These are phyloP conservation scores for Alcis repandata DNA, from an alignment of 2,888 invertebrate species.

Conservation along the genomic window DNA sequence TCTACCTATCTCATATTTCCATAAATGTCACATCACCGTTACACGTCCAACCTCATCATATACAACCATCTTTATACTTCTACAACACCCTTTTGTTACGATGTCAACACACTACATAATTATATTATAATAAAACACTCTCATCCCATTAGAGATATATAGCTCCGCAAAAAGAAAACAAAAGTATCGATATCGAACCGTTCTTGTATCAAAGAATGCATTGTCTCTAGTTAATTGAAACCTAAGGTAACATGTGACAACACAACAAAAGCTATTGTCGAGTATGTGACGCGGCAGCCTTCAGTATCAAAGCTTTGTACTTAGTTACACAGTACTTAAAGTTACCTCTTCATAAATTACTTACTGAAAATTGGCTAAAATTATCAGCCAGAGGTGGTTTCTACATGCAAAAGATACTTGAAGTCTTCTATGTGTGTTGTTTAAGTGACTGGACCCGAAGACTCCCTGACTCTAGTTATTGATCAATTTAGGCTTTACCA, in stretches of 20 bases:
- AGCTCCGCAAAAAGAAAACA: conserved; percentile 16
- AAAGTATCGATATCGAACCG: conserved; percentile 24
- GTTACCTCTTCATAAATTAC: neutral
- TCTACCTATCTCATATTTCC: no score
- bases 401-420: no score
- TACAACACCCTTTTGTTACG: neutral
- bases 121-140: no score
- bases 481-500: no score
- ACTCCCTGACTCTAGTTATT: no score
- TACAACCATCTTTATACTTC: neutral
- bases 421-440: no score
- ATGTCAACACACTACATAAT: neutral
- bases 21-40: no score
- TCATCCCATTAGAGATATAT: conserved; percentile 2
- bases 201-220: conserved; percentile 25
- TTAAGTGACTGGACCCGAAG: no score
- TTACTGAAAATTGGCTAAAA: no score
- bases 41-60: no score
- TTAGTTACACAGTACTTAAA: neutral
- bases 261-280: conserved; percentile 47
- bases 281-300: conserved; percentile 27
- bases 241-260: conserved; percentile 47
- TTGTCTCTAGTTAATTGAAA: conserved; percentile 51
- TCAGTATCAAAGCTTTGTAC: neutral
- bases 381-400: no score